A percentile compares a stretch with the other conserved stretches of the same genome.
These are phyloP conservation scores for Thalassaphorura encarpata DNA, from an alignment of 1,140 invertebrate genomes.

Conservation along the genomic window DNA sequence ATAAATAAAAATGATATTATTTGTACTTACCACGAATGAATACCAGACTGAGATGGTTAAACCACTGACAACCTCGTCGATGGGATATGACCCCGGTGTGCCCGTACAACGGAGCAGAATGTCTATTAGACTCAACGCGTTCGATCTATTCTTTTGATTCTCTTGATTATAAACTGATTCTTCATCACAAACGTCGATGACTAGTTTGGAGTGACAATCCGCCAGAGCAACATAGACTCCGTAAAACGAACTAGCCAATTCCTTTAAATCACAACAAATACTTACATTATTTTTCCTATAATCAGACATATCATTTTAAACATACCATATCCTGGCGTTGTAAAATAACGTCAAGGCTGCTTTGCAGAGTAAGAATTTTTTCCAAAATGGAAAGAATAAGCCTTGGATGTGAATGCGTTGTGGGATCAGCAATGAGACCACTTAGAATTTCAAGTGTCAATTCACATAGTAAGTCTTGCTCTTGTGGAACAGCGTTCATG, in stretches of 20 bases:
- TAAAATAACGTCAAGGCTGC: constrained; percentile 18
- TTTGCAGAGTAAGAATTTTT: constrained; percentile 25
- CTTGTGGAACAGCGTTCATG: constrained; percentile 8
- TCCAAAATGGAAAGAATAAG: constrained; percentile 23
- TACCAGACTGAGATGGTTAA: constrained; percentile 31
- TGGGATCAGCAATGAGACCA: constrained; percentile 26
- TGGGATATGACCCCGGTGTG: constrained; percentile 22
- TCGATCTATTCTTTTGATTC: constrained; percentile 23
- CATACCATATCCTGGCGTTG: constrained; percentile 21
- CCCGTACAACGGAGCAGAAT: constrained; percentile 26
- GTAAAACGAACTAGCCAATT: constrained; percentile 27
- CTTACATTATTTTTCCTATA: background rate
- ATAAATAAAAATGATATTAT: background rate
- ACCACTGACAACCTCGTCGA: constrained; percentile 28
- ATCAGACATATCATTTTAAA: constrained; percentile 2
- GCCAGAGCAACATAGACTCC: constrained; percentile 28
- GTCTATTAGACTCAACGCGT: constrained; percentile 20
- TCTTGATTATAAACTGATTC: constrained; percentile 15
- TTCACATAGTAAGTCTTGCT: constrained; percentile 25
- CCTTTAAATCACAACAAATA: constrained; percentile 9
- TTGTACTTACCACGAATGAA: constrained; percentile 25
- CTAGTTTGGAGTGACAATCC: constrained; percentile 27
- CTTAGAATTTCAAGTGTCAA: constrained; percentile 23
- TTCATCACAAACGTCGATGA: constrained; percentile 28
- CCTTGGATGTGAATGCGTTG: constrained; percentile 22